Evolutionary conservation across 2,888 invertebrate genomes (phyloP), one percentile per base, ranked within the genome.

Genomic region (Teleiodes luculella): DNA sequence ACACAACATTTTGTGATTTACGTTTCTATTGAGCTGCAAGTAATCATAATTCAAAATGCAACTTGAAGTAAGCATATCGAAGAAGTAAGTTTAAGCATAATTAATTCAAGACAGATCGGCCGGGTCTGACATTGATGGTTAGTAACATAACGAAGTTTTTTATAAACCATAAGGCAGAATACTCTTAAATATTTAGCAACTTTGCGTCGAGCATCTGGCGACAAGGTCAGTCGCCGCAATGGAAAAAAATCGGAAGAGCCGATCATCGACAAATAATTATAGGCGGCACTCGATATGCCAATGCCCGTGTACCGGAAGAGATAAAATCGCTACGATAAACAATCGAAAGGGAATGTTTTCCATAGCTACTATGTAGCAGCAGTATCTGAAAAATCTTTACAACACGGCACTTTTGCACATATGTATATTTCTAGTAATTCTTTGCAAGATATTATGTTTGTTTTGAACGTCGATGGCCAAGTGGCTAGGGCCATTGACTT

Each of bases 261-360:
- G 43, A 43, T 43, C 24, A 43, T 28, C 24, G 28, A 13, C 13
- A 13, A 28, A 20, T 43, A 43, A 43, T 8, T 13, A 18, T 14
- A 14, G 39, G 28, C 20, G 43, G 43, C 43, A 24, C 43, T 43
- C 43, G 28, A 43, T 43, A n/a, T 28, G 43, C n/a, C 43, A 43
- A 3, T 41, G 43, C 13, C 43, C 24, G 11, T 41, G 39, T 11
- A 41, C 39, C 39, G 39, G 39, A 41, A 41, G 18, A 16, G 18
- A 41, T 41, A 11, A 41, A 41, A 24, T 6, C 20, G 39, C 16
- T 41, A 67, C 62, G 58, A 61, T 50, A 53, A 52, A 28, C n/a
- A n/a, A n/a, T 24, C 33, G 3, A 33, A n/a, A 8, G 33, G 33
- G n/a, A 33, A 33, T 33, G 33, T n/a, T 33, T 33, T 6, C 33